Base-by-base conservation (phyloP, 2,888 invertebrate species). In the Vanessa cardui region DNA sequence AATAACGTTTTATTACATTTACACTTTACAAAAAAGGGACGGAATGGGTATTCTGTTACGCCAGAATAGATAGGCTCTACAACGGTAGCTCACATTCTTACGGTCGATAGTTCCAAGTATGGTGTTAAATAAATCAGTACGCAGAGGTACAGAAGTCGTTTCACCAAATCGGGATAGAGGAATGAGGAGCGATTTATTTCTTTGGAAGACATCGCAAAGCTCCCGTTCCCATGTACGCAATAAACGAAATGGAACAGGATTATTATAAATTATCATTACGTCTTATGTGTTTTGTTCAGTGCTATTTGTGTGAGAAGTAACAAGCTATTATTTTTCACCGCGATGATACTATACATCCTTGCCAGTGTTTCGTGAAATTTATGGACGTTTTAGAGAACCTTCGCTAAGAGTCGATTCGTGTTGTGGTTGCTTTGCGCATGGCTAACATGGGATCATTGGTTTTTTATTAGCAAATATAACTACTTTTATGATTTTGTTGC, bases 111-210 rank as follows among this genome's bases (percentile, higher is more conserved):
- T 82, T 81, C 78, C 77, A 77, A 82, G 79, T 82, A 84, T 79
- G 83, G 83, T 80, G 83, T 84, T 83, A 79, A 82, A 88, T 88
- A 88, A 88, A 87, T 86, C 87, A 85, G 81, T 79, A 78, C 77
- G 77, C 77, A 79, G 75, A 84, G 82, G 73, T 78, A 80, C 85
- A 80, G 87, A 82, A 87, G 88, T 80, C 75, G 86, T 82, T 85
- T 82, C 79, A 74, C 86, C 85, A 85, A 88, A 88, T 82, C 84
- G 79, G 84, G 83, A 80, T 76, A 71, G 68, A 76, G 80, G 80
- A 83, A 84, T 84, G 82, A 80, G 78, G 79, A 81, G 75, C 78
- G 77, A 83, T 86, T 81, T 81, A 83, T 84, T 83, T 84, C 77
- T 75, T 77, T 79, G 73, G 77, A 77, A 78, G 74, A 74, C 73